Evolutionary conservation across 1,140 invertebrate species (phyloP), one percentile per base, ranked within the genome.

Genomic region (Phymorhynchus buccinoides): DNA sequence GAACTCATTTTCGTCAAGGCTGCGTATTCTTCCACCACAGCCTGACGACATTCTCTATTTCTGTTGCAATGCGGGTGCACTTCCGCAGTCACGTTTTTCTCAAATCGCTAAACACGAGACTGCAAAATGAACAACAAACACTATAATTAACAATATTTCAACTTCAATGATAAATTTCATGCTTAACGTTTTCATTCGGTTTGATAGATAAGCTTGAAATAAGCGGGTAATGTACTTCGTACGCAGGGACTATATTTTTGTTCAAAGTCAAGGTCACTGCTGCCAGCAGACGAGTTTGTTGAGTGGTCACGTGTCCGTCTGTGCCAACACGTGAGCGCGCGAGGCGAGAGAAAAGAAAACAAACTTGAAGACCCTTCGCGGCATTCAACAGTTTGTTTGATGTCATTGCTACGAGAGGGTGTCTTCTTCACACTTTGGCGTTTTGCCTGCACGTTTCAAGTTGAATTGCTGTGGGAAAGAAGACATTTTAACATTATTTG

Each of bases 221-320:
- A 71, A 71, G 30, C 0, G 35, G 22, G 37, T 3, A 41, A 75
- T 4, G 14, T 22, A 22, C 2, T 35, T 41, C 41, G 7, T 42
- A 41, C 18, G 1, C 27, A 35, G 16, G 32, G 42, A 79, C 77
- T 79, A 79, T 79, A 79, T 79, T 79, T 42, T 79, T 30, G 56
- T 30, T 79, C 77, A 79, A 79, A 79, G 44, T 79, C 77, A 79
- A 79, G 77, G 77, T 79, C 44, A 79, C 77, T 52, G 77, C 32
- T 79, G 41, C 27, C 77, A 71, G 66, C 27, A 48, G 77, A 79
- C 41, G n/a, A 48, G 9, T 9, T 22, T n/a, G 3, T 14, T n/a
- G 37, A 27, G 16, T 44, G 39, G 75, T 78, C 75, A 52, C 77
- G 77, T 79, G 77, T 79, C 48, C 52, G 42, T n/a, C 22, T 79